Percentiles rank a stretch among this genome's conserved stretches.
Evolutionary conservation across 2,797 vertebrate genomes (phyloP).

Genomic region (Thaleichthys pacificus): DNA sequence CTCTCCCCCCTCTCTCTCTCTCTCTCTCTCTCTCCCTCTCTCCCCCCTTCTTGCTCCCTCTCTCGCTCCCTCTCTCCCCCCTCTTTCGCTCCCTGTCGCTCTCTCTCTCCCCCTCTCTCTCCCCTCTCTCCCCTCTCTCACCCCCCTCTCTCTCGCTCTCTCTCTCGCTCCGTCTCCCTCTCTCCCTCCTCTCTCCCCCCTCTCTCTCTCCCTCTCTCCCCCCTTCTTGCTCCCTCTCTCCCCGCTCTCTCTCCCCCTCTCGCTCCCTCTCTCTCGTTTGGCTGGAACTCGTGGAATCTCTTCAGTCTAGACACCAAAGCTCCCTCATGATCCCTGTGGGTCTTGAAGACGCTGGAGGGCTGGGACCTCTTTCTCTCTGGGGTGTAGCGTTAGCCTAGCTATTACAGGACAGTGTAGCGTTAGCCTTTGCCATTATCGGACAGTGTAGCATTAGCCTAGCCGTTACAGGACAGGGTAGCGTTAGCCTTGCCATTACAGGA

Average conservation of each 20-base stretch:
- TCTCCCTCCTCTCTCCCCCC: slow-evolving; percentile 42
- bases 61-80: background rate
- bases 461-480: too few relatives aligned
- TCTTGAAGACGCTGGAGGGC: slow-evolving; percentile 53
- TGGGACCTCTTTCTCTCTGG: background rate
- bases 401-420: too few relatives aligned
- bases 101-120: too few relatives aligned
- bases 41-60: too few relatives aligned
- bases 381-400: too few relatives aligned
- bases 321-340: slow-evolving; percentile 64
- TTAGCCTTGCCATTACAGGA: too few relatives aligned
- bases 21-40: slow-evolving; percentile 51
- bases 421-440: too few relatives aligned
- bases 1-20: too few relatives aligned
- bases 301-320: slow-evolving; percentile 74
- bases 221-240: background rate
- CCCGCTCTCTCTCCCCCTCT: background rate
- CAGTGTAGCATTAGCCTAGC: too few relatives aligned
- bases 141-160: background rate
- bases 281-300: slow-evolving; percentile 72
- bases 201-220: slow-evolving; percentile 43
- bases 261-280: slow-evolving; percentile 52
- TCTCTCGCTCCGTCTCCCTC: background rate
- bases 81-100: slow-evolving; percentile 25
- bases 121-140: too few relatives aligned